Percentiles rank a stretch among this genome's conserved stretches.
These are phyloP conservation scores for Threskiornis aethiopicus DNA, from an alignment of 2,797 vertebrate species.

Conservation along the genomic window DNA sequence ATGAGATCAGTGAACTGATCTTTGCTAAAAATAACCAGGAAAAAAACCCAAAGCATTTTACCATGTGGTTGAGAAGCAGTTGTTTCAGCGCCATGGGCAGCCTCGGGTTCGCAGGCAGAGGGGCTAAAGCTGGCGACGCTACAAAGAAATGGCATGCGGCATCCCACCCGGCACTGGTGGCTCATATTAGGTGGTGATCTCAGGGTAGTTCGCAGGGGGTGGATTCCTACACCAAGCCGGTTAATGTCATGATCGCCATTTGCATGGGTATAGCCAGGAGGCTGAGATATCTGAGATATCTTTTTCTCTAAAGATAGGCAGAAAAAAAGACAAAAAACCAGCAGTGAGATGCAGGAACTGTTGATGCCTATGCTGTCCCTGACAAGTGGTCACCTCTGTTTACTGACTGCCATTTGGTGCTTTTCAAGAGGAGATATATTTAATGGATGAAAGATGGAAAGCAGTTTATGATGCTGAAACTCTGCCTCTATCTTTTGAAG, in stretches of 20 bases:
- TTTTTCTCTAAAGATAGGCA: background rate
- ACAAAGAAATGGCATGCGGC: background rate
- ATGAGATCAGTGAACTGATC: background rate
- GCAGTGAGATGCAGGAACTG: background rate
- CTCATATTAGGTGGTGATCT: background rate
- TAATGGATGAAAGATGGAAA: background rate
- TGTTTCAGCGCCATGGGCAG: background rate
- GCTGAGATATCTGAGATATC: background rate
- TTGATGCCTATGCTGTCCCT: background rate
- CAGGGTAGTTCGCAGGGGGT: background rate
- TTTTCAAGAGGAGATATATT: background rate
- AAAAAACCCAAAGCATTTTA: background rate
- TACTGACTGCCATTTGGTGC: background rate
- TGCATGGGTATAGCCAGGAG: background rate
- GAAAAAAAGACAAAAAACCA: background rate
- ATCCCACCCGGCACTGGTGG: rapidly evolving
- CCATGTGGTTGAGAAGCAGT: background rate
- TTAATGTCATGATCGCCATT: rapidly evolving
- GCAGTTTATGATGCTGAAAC: background rate
- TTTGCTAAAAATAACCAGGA: background rate
- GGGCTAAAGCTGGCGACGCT: background rate
- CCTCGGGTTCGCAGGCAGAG: background rate
- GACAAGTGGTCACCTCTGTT: background rate
- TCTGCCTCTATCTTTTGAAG: background rate
- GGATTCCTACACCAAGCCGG: background rate